Evolutionary conservation across 2,113 vertebrate genomes (phyloP).

Genomic region (Anguilla rostrata): DNA sequence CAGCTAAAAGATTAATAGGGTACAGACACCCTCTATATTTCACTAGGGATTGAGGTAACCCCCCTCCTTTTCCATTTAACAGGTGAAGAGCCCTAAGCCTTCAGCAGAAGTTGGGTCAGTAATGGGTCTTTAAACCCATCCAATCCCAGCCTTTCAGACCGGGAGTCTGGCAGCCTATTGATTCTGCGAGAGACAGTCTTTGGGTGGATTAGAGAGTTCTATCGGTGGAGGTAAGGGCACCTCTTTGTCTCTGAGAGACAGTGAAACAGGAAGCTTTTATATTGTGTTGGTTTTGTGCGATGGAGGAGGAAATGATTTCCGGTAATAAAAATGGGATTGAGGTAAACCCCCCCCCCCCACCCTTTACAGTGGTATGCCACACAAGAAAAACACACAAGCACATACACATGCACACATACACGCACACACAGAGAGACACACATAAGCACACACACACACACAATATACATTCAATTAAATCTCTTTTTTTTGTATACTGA

Average conservation of each 20-base stretch:
- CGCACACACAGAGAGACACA: not conserved
- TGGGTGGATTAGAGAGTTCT: slow-evolving; percentile 38
- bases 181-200: slow-evolving; percentile 41
- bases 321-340: slow-evolving; percentile 53
- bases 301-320: slow-evolving; percentile 44
- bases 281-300: slow-evolving; percentile 1
- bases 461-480: too few species aligned
- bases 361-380: slow-evolving; percentile 30
- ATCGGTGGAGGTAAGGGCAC: slow-evolving; percentile 31
- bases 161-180: slow-evolving; percentile 48
- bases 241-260: slow-evolving; percentile 22
- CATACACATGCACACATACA: not conserved
- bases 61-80: not conserved
- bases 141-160: slow-evolving; percentile 42
- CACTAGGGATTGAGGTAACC: slow-evolving; percentile 1
- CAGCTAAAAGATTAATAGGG: not conserved
- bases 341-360: not conserved
- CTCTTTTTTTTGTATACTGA: not conserved
- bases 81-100: slow-evolving; percentile 1
- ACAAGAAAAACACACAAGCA: not conserved
- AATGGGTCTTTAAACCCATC: slow-evolving; percentile 40
- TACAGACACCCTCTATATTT: not conserved
- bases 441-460: slow-evolving; percentile 3
- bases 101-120: slow-evolving; percentile 10
- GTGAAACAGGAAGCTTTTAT: slow-evolving; percentile 17